These are phyloP conservation scores for Typhlomys cinereus DNA, from an alignment of 2,113 vertebrate genomes.

Conservation along the genomic window DNA sequence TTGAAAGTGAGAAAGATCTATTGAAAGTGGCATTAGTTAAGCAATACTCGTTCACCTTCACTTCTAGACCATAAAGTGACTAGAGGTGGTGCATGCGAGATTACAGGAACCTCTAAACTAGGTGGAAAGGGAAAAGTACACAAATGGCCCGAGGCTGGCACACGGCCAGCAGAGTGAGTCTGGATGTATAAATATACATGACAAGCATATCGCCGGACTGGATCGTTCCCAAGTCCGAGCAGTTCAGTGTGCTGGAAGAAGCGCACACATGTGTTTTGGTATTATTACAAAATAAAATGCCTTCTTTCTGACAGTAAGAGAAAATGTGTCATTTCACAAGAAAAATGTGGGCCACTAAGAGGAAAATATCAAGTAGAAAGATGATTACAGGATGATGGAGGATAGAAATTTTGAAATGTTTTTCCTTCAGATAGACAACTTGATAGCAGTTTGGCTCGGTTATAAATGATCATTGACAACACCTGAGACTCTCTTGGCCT, in stretches of 20 bases:
- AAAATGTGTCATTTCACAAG: conserved; percentile 56
- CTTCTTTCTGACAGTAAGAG: conserved; percentile 53
- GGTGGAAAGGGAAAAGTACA: background rate
- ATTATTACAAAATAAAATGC: conserved; percentile 60
- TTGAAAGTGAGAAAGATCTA: background rate
- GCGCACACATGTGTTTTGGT: conserved; percentile 52
- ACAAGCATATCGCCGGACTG: conserved; percentile 71
- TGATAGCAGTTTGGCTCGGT: background rate
- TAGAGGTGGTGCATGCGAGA: background rate
- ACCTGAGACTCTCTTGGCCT: background rate
- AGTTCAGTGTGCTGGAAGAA: conserved; percentile 48
- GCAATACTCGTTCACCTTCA: background rate
- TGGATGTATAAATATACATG: conserved; percentile 37
- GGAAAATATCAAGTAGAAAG: conserved; percentile 32
- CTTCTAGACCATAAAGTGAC: background rate
- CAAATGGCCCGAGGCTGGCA: conserved; percentile 42
- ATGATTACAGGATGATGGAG: background rate
- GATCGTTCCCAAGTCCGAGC: conserved; percentile 64
- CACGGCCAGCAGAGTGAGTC: background rate
- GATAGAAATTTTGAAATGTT: background rate
- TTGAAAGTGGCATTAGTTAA: background rate
- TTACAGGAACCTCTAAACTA: background rate
- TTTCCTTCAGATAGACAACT: conserved; percentile 24
- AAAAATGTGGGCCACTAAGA: conserved; percentile 65
- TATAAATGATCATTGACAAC: conserved; percentile 49